Conservation (phyloP, 2,888 invertebrate species). For the Mellilla xanthometata region DNA sequence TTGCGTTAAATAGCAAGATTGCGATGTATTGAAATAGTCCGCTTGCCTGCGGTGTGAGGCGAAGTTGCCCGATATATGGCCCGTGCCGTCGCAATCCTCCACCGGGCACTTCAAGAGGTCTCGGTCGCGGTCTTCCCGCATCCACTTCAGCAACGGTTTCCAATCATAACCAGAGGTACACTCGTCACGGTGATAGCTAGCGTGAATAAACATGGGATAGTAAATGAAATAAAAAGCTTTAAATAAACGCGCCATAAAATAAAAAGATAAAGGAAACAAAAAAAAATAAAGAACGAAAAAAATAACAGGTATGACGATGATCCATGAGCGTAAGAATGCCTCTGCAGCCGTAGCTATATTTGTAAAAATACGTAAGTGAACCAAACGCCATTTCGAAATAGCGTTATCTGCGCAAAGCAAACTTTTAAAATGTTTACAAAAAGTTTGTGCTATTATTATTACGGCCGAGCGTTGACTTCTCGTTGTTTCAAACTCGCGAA, state of each 20-base stretch:
- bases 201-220: slow-evolving; percentile 47
- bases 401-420: slow-evolving; percentile 52
- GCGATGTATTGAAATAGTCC: slow-evolving; percentile 51
- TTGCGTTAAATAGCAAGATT: slow-evolving; percentile 9
- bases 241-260: slow-evolving; percentile 25
- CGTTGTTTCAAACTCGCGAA: slow-evolving; percentile 44
- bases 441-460: slow-evolving; percentile 53
- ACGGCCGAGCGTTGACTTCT: slow-evolving; percentile 36
- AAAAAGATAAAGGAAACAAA: slow-evolving; percentile 30
- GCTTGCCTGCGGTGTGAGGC: slow-evolving; percentile 94
- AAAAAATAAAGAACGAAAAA: slow-evolving; percentile 8
- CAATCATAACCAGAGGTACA: slow-evolving; percentile 60
- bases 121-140: slow-evolving; percentile 88
- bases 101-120: slow-evolving; percentile 92
- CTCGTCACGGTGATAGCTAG: slow-evolving; percentile 68
- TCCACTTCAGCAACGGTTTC: slow-evolving; percentile 70
- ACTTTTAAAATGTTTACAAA: slow-evolving; percentile 59
- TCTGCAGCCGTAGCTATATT: slow-evolving; percentile 31
- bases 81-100: slow-evolving; percentile 91
- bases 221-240: neutral
- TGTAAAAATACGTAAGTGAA: slow-evolving; percentile 35
- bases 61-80: slow-evolving; percentile 95
- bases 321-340: slow-evolving; percentile 49
- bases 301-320: slow-evolving; percentile 21
- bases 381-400: slow-evolving; percentile 36